A percentile compares a stretch with the other conserved stretches of the same genome.
Conservation (phyloP, 1,140 invertebrate genomes). For the Caenorhabditis remanei region DNA sequence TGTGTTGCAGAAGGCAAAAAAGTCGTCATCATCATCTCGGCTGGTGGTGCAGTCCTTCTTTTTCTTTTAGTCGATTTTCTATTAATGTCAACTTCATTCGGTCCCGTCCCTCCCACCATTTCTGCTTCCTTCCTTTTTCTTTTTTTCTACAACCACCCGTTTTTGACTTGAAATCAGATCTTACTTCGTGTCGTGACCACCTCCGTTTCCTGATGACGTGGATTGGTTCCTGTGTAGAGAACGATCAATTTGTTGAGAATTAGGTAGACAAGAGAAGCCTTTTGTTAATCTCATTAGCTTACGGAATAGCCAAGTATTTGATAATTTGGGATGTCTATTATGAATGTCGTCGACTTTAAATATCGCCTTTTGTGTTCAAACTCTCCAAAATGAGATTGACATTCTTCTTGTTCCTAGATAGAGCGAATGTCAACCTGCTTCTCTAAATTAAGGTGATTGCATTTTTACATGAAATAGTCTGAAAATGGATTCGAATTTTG, state of each 20-base stretch:
- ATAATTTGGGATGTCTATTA: no score
- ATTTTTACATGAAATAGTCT: no score
- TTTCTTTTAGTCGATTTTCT: slow-evolving; percentile 40
- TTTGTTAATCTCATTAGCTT: no score
- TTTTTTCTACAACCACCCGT: slow-evolving; percentile 17
- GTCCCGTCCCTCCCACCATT: not conserved
- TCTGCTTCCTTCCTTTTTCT: slow-evolving; percentile 1
- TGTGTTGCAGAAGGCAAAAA: slow-evolving; percentile 15
- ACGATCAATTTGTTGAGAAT: not conserved
- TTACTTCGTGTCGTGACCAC: not conserved
- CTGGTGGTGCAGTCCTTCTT: not conserved
- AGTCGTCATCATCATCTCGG: slow-evolving; percentile 25
- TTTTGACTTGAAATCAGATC: slow-evolving; percentile 50
- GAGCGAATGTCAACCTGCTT: no score
- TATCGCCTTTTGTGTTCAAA: no score
- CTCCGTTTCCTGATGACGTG: not conserved
- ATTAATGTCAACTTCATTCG: slow-evolving; percentile 57
- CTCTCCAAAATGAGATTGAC: no score
- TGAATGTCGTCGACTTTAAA: no score
- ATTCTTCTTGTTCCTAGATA: no score
- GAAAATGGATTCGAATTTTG: no score
- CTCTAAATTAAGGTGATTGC: no score
- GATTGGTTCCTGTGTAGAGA: not conserved
- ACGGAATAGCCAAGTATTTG: no score
- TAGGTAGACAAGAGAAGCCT: not conserved